Evolutionary conservation across 2,888 invertebrate species (phyloP).

Genomic region (Autographa pulchrina): DNA sequence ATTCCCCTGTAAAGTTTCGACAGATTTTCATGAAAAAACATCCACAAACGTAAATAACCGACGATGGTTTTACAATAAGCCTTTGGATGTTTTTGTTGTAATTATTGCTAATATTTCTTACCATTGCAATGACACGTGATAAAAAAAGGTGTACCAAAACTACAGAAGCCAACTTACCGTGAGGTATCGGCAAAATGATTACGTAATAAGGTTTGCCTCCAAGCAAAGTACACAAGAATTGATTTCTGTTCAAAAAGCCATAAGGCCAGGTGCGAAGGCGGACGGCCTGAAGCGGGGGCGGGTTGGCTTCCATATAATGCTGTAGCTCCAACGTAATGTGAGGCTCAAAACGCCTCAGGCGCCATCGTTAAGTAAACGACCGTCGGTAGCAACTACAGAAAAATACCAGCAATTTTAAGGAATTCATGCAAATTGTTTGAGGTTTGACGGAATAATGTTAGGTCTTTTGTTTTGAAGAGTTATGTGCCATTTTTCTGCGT

Average conservation of each 20-base stretch:
- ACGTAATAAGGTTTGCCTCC: background rate
- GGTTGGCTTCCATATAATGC: slow-evolving; percentile 60
- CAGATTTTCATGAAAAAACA: too few relatives aligned
- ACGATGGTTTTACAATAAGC: too few relatives aligned
- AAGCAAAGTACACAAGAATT: background rate
- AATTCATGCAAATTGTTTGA: slow-evolving; percentile 35
- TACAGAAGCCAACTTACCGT: background rate
- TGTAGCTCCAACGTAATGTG: slow-evolving; percentile 11
- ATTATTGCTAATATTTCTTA: too few relatives aligned
- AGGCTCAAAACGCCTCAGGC: slow-evolving; percentile 34
- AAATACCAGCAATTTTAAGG: slow-evolving; percentile 39
- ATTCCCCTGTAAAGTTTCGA: too few relatives aligned
- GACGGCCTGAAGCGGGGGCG: slow-evolving; percentile 65
- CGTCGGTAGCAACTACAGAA: slow-evolving; percentile 34
- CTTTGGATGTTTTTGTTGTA: too few relatives aligned
- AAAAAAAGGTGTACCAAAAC: background rate
- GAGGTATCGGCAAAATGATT: background rate
- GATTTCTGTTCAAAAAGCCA: background rate
- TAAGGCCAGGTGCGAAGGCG: slow-evolving; percentile 65
- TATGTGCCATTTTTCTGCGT: slow-evolving; percentile 11
- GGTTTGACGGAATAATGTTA: slow-evolving; percentile 33
- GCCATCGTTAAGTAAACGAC: slow-evolving; percentile 34
- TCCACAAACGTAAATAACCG: too few relatives aligned
- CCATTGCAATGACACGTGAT: background rate
- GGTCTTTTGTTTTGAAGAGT: slow-evolving; percentile 15